Conservation (phyloP, 2,797 vertebrate species). For the Eulemur coronatus region DNA sequence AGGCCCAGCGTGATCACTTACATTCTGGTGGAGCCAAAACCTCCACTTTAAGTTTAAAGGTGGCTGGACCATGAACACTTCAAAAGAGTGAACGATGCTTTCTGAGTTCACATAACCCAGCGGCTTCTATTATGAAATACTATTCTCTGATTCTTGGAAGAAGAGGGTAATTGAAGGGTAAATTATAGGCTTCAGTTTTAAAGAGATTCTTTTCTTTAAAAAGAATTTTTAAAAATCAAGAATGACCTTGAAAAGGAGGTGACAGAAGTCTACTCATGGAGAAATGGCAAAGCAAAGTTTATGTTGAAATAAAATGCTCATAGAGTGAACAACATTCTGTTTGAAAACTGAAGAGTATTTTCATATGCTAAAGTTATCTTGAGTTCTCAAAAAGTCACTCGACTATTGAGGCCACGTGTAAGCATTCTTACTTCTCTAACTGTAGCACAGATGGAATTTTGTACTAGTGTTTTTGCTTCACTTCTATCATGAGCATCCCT, state of each 20-base stretch:
- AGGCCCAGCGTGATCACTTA: neutral
- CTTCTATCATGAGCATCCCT: neutral
- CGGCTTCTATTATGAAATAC: neutral
- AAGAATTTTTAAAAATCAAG: slow-evolving; percentile 49
- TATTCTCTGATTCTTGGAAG: neutral
- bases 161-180: slow-evolving; percentile 41
- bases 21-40: neutral
- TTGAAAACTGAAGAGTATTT: neutral
- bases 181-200: neutral
- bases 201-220: slow-evolving; percentile 43
- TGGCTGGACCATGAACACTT: neutral
- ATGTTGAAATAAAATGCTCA: slow-evolving; percentile 48
- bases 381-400: neutral
- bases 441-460: neutral
- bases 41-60: neutral
- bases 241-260: slow-evolving; percentile 56
- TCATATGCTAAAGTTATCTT: neutral
- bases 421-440: neutral
- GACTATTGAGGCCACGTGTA: neutral
- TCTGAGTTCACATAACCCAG: neutral
- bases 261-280: neutral
- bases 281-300: slow-evolving; percentile 47
- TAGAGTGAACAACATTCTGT: neutral
- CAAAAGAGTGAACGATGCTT: neutral
- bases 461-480: neutral